Base-by-base conservation (phyloP, 2,797 vertebrate species). In the Furcifer pardalis region DNA sequence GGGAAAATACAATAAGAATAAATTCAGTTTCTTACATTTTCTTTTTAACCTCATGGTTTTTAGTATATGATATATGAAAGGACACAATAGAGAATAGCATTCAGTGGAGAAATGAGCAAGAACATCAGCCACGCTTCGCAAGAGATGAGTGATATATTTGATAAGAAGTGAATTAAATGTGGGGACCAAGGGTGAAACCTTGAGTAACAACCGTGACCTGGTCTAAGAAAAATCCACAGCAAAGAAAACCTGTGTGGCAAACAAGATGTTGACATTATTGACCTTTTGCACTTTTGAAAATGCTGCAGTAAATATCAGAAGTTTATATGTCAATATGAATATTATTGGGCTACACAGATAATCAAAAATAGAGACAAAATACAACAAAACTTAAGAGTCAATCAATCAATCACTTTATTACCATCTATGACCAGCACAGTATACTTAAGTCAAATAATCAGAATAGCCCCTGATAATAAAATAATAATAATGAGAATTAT, bases 41-140 rank as follows among this genome's bases (percentile, higher is more conserved):
- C 79, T 93, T 88, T 79, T 90, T 89, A 73, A 88, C 30, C 84
- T 68, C n/a, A 8, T 91, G 66, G 87, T 94, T 95, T 95, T 95
- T 95, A n/a, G n/a, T n/a, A n/a, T n/a, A n/a, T n/a, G n/a, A n/a
- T 95, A 59, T 92, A 92, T 0, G 2, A 87, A 85, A 81, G 89
- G 90, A 72, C 62, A 85, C 91, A 81, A 78, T 74, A 83, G 73
- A 25, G 77, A 66, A 91, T 37, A 87, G 88, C 81, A 69, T 78
- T 76, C 68, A 88, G 90, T 56, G 25, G 21, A 23, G 86, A 90
- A 89, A 63, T 91, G 66, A 84, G 68, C 59, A 35, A 56, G 86
- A 90, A 77, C 27, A 44, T 37, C 27, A 42, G 5, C 5, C 12
- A 83, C 77, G 30, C 86, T 78, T 82, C 88, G 86, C 27, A 86